phyloP scores from a whole-genome alignment of 2,888 invertebrate genomes.

The Conchocele bisecta region DNA sequence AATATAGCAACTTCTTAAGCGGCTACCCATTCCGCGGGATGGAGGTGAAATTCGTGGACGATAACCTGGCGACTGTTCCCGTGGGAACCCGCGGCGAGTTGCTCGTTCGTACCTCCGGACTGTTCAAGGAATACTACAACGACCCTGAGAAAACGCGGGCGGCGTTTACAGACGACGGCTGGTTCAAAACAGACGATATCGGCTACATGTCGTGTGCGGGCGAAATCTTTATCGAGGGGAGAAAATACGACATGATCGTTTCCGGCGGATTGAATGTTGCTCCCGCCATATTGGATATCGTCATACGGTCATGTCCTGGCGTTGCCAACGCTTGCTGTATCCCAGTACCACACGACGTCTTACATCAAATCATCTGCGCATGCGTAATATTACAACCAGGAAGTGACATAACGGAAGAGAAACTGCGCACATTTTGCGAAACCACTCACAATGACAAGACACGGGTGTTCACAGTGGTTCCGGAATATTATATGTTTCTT shows the following conservation, averaged over 20 bases:
- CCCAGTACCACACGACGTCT: too few species aligned
- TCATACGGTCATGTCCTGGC: constrained; percentile 4
- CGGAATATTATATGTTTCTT: too few species aligned
- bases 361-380: too few species aligned
- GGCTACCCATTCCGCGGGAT: background rate
- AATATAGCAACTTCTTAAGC: background rate
- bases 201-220: constrained; percentile 13
- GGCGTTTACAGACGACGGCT: constrained; percentile 17
- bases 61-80: background rate
- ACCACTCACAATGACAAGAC: too few species aligned
- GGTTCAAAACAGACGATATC: constrained; percentile 40
- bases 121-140: constrained; percentile 10
- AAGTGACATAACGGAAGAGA: too few species aligned
- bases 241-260: constrained; percentile 30
- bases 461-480: too few species aligned
- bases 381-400: too few species aligned
- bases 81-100: constrained; percentile 5
- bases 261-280: constrained; percentile 24
- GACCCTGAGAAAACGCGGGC: constrained; percentile 6
- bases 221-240: constrained; percentile 12
- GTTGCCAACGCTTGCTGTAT: too few species aligned
- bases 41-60: constrained; percentile 11
- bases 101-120: background rate
- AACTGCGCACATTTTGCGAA: too few species aligned
- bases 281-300: constrained; percentile 23